Evolutionary conservation across 1,140 invertebrate genomes (phyloP), one percentile per base, ranked within the genome.

Genomic region (Wiebesia pumilae): DNA sequence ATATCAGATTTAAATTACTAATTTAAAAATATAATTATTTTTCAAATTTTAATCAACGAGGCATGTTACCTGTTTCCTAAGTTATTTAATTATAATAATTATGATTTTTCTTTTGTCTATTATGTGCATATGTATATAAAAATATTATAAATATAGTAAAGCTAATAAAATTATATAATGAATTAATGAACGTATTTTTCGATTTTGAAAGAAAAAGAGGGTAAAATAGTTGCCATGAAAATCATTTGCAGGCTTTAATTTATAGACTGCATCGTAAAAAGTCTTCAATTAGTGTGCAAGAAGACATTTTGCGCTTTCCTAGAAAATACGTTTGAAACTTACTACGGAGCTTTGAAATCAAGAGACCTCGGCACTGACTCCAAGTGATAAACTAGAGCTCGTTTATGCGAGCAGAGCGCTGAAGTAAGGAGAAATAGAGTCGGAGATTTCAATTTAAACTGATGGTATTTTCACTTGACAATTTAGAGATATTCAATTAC

Each of bases 381-480:
- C 69, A 24, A 71, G 69, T 71, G 69, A 71, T 71, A 71, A 71
- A 71, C 69, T 35, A 3, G 69, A 16, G 33, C 33, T 71, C 35
- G 35, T 71, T 71, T 71, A 1, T 38, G 33, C 33, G 16, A 71
- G 14, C 16, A 30, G 35, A 33, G 16, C 14, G 7, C 19, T 7
- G 51, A 10, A 38, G 16, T 35, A 33, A 21, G 0, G 16, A 71
- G 33, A 19, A 71, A 38, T 19, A 14, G 69, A 71, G 69, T 16
- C 30, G 14, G 69, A 71, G 69, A 71, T 71, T 71, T 71, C 69
- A 71, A 71, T 71, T 71, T 71, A 71, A 71, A 71, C 69, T 71
- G 16, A 38, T 38, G 69, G 69, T 38, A 71, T 71, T 71, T 71
- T 35, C 33, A 30, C 65, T 24, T 21, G 69, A 35, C 35, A 71